Conservation (phyloP, 1,140 invertebrate genomes). For the Cherax quadricarinatus region DNA sequence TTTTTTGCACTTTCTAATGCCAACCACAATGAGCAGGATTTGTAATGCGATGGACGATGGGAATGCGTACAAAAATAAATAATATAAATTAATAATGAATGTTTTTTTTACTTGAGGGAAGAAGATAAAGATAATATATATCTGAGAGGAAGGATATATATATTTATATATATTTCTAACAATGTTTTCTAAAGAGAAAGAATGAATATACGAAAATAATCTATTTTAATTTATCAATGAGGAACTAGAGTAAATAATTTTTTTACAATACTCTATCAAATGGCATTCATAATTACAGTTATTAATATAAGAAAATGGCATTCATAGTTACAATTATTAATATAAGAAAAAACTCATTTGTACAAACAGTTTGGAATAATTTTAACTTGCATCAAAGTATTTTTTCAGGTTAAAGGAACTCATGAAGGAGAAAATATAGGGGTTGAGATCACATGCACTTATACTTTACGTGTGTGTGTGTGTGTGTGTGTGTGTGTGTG, state of each 20-base stretch:
- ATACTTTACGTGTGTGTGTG: neutral
- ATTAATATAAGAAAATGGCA: too few relatives aligned
- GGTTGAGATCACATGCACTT: neutral
- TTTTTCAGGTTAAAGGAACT: neutral
- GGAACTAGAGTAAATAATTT: neutral
- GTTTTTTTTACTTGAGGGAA: too few relatives aligned
- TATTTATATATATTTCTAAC: constrained; percentile 17
- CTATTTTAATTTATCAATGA: neutral
- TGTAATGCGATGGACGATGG: constrained; percentile 53
- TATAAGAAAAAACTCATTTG: neutral
- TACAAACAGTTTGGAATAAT: neutral
- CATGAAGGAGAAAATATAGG: neutral
- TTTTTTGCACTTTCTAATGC: constrained; percentile 25
- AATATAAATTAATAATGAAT: constrained; percentile 33
- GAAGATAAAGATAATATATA: too few relatives aligned
- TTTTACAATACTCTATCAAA: neutral
- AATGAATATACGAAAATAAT: neutral
- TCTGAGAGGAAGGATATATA: too few relatives aligned
- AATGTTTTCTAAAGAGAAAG: constrained; percentile 9
- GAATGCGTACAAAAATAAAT: constrained; percentile 57
- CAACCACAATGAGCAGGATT: constrained; percentile 19
- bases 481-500: too few relatives aligned
- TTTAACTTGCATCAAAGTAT: neutral
- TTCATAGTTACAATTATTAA: neutral
- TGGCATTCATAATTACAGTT: neutral